Percentiles rank a stretch among this genome's conserved stretches.
Evolutionary conservation across 1,140 invertebrate species (phyloP).

Genomic region (Nautilus pompilius): DNA sequence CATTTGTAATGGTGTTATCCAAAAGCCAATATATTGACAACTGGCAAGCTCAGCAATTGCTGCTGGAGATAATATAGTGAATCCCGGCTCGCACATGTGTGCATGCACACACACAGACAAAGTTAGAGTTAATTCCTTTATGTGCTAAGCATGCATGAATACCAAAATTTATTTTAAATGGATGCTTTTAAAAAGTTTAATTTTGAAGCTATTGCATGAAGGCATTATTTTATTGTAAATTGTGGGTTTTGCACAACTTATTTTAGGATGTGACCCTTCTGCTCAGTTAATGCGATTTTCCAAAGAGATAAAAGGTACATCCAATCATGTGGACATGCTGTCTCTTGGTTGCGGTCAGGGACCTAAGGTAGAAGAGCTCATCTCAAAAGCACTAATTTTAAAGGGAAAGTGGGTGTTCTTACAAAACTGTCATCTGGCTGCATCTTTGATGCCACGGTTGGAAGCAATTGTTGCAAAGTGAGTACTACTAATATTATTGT

Average conservation of each 20-base stretch:
- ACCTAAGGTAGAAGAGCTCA: constrained; percentile 52
- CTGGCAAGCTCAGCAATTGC: too few relatives aligned
- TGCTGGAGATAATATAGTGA: too few relatives aligned
- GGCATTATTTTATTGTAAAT: neutral
- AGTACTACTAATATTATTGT: constrained; percentile 1
- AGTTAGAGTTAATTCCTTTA: too few relatives aligned
- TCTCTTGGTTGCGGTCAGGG: constrained; percentile 54
- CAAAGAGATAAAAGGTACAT: constrained; percentile 48
- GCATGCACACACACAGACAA: too few relatives aligned
- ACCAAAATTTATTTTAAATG: too few relatives aligned
- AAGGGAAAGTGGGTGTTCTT: constrained; percentile 64
- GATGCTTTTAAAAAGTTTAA: too few relatives aligned
- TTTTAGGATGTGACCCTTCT: constrained; percentile 49
- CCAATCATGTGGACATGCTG: constrained; percentile 54
- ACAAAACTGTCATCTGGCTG: constrained; percentile 54
- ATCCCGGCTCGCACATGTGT: too few relatives aligned
- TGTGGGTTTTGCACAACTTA: too few relatives aligned
- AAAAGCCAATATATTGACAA: too few relatives aligned
- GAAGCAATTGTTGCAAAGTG: constrained; percentile 52
- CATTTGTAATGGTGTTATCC: too few relatives aligned
- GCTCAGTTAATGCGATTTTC: constrained; percentile 51
- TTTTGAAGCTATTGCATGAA: neutral
- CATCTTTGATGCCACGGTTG: constrained; percentile 53
- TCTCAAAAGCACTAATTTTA: constrained; percentile 51
- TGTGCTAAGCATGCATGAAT: too few relatives aligned